Evolutionary conservation across 2,797 vertebrate species (phyloP), one percentile per base, ranked within the genome.

Genomic region (Clarias platycephalus): DNA sequence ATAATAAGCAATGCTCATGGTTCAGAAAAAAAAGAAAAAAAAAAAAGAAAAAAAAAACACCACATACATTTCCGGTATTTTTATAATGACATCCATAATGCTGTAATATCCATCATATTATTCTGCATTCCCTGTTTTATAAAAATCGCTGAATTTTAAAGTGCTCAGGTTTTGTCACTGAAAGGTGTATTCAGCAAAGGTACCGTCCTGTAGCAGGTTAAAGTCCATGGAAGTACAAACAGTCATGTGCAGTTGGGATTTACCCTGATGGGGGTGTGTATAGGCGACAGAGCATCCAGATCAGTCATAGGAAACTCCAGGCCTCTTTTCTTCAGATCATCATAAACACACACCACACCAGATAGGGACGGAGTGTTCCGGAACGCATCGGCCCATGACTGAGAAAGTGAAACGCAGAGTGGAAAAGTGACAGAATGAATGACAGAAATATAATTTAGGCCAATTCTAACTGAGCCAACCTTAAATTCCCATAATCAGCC

Each of bases 231-330:
- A 12, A 18, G 28, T 28, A 70, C 22, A 26, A 68, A 78, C 71
- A 80, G 66, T 57, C 1, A 78, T 20, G 22, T 20, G 10, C 16
- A 15, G 31, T 84, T 62, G 62, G 71, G 64, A 63, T 94, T 94
- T 92, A 99, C 98, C 95, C 97, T 95, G 89, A 95, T 97, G 1
- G 98, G 98, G 0, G 98, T 99, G 93, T 99, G 96, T 86, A 99
- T 99, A 86, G 98, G 98, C 0, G 98, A 98, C 70, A 99, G 93
- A 87, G 97, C 96, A 66, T 99, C 98, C 88, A 99, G 93, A 90
- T 99, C 97, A 0, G 98, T 99, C 98, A 99, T 99, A 83, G 98
- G 98, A 90, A 99, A 99, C 93, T 99, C 97, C 90, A 99, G 92
- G 28, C 98, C 98, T 80, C 98, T 96, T 84, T 94, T 95, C 89